Evolutionary conservation across 2,113 vertebrate genomes (phyloP).

Genomic region (Callospermophilus lateralis): DNA sequence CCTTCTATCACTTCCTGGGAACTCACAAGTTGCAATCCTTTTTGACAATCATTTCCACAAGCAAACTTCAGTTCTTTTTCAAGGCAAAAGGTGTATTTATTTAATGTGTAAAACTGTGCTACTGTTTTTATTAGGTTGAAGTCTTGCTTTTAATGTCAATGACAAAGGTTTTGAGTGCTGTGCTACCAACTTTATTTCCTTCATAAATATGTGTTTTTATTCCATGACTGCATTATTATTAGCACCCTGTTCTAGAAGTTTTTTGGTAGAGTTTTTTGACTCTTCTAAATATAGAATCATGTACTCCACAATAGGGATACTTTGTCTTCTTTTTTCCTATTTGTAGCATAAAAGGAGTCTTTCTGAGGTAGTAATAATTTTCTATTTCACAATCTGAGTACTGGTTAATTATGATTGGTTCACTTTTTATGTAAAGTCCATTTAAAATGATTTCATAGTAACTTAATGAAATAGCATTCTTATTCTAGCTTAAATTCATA

Average conservation of each 20-base stretch:
- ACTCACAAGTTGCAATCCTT: neutral
- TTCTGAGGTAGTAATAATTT: neutral
- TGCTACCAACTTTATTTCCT: neutral
- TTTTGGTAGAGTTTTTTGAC: no score
- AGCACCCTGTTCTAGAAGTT: neutral
- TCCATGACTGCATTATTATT: neutral
- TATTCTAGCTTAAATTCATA: neutral
- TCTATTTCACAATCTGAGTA: neutral
- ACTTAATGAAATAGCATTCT: neutral
- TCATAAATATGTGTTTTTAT: neutral
- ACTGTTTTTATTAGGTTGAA: neutral
- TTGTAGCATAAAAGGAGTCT: no score
- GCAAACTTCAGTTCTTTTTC: neutral
- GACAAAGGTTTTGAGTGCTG: neutral
- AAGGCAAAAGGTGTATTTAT: neutral
- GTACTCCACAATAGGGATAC: no score
- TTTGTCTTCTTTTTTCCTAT: no score
- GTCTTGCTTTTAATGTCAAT: neutral
- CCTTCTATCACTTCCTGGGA: neutral
- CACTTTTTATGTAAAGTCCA: neutral
- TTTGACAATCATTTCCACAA: neutral
- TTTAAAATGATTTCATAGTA: constrained; percentile 5
- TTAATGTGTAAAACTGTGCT: neutral
- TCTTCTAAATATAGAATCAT: no score
- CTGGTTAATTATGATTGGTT: neutral